Percentiles rank a stretch among this genome's conserved stretches.
Evolutionary conservation across 2,113 vertebrate genomes (phyloP).

Genomic region (Oreochromis spilurus): DNA sequence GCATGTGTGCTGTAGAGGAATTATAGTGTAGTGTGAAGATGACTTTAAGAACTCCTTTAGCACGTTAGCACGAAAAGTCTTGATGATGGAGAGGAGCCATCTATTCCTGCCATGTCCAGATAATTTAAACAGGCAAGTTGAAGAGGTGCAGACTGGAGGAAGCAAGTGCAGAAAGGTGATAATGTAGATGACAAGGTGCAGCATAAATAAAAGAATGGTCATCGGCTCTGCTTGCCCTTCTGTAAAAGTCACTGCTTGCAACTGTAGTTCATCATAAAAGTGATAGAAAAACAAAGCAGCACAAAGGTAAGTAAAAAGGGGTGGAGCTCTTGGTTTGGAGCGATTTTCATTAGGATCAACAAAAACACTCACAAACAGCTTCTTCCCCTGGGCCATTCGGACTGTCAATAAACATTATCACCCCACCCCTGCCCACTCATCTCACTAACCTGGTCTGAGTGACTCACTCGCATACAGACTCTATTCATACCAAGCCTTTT

Average conservation of each 20-base stretch:
- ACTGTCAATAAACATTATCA: background rate
- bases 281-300: background rate
- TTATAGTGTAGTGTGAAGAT: background rate
- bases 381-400: background rate
- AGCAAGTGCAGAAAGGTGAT: background rate
- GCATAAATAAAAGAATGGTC: background rate
- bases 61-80: background rate
- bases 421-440: background rate
- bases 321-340: background rate
- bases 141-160: background rate
- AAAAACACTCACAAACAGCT: background rate
- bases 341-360: background rate
- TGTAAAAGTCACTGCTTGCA: background rate
- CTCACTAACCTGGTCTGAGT: background rate
- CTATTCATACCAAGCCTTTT: background rate
- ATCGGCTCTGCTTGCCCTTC: accelerated
- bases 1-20: background rate
- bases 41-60: background rate
- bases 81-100: background rate
- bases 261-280: background rate
- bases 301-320: background rate
- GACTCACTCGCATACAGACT: background rate
- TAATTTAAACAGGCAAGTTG: background rate
- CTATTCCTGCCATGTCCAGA: background rate
- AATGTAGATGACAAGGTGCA: background rate